Evolutionary conservation across 1,140 invertebrate genomes (phyloP).

Genomic region (Protaetia brevitarsis): DNA sequence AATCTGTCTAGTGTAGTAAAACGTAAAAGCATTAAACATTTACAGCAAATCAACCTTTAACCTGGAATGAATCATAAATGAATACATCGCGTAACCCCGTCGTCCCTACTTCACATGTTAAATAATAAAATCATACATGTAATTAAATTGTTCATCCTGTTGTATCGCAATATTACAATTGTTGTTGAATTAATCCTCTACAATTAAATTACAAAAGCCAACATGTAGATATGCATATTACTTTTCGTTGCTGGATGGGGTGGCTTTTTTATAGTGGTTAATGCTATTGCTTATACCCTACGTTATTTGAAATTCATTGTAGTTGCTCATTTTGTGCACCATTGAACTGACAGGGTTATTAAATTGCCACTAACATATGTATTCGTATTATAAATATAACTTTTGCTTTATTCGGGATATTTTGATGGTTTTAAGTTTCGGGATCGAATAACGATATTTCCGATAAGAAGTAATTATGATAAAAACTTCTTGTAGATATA

Average conservation of each 20-base stretch:
- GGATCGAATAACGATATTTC: too few relatives aligned
- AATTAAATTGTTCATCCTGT: constrained; percentile 2
- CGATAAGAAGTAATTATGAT: too few relatives aligned
- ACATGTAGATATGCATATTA: neutral
- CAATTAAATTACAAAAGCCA: constrained; percentile 4
- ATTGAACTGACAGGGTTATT: constrained; percentile 7
- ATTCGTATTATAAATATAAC: neutral
- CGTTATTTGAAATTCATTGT: constrained; percentile 1
- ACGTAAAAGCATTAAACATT: neutral
- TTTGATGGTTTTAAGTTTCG: too few relatives aligned
- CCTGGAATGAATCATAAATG: neutral
- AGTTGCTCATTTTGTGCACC: constrained; percentile 10
- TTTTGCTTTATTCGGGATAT: too few relatives aligned
- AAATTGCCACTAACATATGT: constrained; percentile 8
- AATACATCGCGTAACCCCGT: neutral
- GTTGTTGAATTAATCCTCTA: neutral
- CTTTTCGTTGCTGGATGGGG: neutral
- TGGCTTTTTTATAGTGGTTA: constrained; percentile 3
- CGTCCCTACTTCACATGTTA: neutral
- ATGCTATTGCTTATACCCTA: neutral
- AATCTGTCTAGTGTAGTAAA: too few relatives aligned
- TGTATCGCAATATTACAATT: neutral
- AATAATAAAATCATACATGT: constrained; percentile 10
- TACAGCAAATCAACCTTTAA: neutral
- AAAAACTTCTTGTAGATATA: too few relatives aligned